Evolutionary conservation across 1,140 invertebrate genomes (phyloP).

Genomic region (Cotesia vestalis): DNA sequence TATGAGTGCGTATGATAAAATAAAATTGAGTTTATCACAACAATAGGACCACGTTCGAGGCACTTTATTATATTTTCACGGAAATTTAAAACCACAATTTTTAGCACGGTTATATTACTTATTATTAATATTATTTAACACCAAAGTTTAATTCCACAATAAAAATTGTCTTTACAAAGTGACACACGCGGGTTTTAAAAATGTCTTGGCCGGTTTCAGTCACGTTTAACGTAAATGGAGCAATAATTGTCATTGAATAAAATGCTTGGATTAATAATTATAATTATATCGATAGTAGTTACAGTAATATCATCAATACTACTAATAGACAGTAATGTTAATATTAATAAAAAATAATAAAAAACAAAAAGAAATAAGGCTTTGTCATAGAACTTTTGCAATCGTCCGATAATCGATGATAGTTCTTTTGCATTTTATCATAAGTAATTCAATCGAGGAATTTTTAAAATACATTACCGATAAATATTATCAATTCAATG

Average conservation of each 20-base stretch:
- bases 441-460: background rate
- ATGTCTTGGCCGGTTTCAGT: too few relatives aligned
- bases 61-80: too few relatives aligned
- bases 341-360: background rate
- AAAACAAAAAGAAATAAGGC: background rate
- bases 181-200: background rate
- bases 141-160: too few relatives aligned
- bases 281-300: background rate
- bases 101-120: too few relatives aligned
- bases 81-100: too few relatives aligned
- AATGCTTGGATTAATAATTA: background rate
- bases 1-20: too few relatives aligned
- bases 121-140: too few relatives aligned
- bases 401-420: background rate
- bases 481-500: background rate
- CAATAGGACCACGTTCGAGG: too few relatives aligned
- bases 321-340: too few relatives aligned
- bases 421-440: constrained; percentile 12
- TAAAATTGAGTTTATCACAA: too few relatives aligned
- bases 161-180: background rate
- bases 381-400: background rate
- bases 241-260: constrained; percentile 4
- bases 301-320: background rate
- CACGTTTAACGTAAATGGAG: background rate
- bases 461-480: constrained; percentile 1